phyloP scores from a whole-genome alignment of 2,797 vertebrate species.

The Protosalanx chinensis region DNA sequence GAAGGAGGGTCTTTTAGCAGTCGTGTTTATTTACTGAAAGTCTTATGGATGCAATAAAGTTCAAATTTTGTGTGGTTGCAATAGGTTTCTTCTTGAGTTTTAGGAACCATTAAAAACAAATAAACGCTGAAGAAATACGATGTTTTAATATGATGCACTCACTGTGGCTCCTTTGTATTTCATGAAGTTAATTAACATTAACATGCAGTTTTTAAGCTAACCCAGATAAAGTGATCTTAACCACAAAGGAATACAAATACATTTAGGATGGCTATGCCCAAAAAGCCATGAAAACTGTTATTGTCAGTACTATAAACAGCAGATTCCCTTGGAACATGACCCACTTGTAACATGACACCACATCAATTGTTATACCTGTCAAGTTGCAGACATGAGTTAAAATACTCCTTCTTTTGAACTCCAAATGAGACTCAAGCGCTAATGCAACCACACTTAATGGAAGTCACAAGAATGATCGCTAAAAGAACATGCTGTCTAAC shows the following conservation, averaged over 20 bases:
- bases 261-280: slow-evolving; percentile 15
- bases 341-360: slow-evolving; percentile 22
- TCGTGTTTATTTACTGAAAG: slow-evolving; percentile 27
- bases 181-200: not conserved
- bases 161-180: not conserved
- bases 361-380: slow-evolving; percentile 27
- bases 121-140: not conserved
- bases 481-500: slow-evolving; percentile 11
- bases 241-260: too few relatives aligned
- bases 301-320: slow-evolving; percentile 12
- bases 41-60: slow-evolving; percentile 23
- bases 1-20: slow-evolving; percentile 77
- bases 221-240: too few relatives aligned
- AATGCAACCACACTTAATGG: slow-evolving; percentile 13
- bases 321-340: slow-evolving; percentile 27
- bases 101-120: not conserved
- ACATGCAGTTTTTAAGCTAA: too few relatives aligned
- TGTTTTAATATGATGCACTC: not conserved
- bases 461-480: not conserved
- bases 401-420: slow-evolving; percentile 19
- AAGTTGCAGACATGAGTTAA: slow-evolving; percentile 31
- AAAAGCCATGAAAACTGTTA: slow-evolving; percentile 1
- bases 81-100: slow-evolving; percentile 10
- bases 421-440: slow-evolving; percentile 31
- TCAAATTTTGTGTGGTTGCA: slow-evolving; percentile 23